Evolutionary conservation across 2,888 invertebrate species (phyloP).

Genomic region (Hybos culiciformis): DNA sequence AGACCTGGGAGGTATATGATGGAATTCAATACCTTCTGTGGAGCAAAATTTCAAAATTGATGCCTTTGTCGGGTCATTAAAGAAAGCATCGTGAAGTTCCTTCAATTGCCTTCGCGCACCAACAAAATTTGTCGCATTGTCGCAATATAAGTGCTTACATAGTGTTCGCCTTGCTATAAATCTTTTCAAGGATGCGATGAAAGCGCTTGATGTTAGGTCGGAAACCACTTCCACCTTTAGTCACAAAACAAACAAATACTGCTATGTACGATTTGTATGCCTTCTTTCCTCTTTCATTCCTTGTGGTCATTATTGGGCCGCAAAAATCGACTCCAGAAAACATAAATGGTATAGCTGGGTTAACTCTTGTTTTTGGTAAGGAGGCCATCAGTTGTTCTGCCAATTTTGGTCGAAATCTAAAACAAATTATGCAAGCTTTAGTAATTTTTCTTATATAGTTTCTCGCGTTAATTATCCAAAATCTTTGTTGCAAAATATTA

Average conservation of each 20-base stretch:
- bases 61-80: conserved; percentile 7
- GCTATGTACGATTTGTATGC: conserved; percentile 1
- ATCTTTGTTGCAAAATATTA: conserved; percentile 1
- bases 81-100: conserved; percentile 2
- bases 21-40: conserved; percentile 3
- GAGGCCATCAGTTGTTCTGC: conserved; percentile 17
- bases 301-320: conserved; percentile 11
- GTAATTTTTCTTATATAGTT: neutral
- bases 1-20: conserved; percentile 10
- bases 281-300: conserved; percentile 8
- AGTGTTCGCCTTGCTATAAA: conserved; percentile 6
- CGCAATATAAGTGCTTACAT: conserved; percentile 6
- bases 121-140: conserved; percentile 11
- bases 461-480: conserved; percentile 9
- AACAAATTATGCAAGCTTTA: neutral
- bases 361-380: conserved; percentile 14
- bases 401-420: neutral
- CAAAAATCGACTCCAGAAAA: neutral
- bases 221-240: conserved; percentile 10
- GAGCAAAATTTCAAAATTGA: neutral
- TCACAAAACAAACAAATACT: neutral
- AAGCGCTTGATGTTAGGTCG: neutral
- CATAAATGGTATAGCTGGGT: neutral
- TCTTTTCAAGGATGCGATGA: conserved; percentile 1
- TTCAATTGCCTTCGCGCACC: conserved; percentile 5